A percentile compares a stretch with the other conserved stretches of the same genome.
Evolutionary conservation across 2,797 vertebrate genomes (phyloP).

Genomic region (Paratrypauchen microcephalus): DNA sequence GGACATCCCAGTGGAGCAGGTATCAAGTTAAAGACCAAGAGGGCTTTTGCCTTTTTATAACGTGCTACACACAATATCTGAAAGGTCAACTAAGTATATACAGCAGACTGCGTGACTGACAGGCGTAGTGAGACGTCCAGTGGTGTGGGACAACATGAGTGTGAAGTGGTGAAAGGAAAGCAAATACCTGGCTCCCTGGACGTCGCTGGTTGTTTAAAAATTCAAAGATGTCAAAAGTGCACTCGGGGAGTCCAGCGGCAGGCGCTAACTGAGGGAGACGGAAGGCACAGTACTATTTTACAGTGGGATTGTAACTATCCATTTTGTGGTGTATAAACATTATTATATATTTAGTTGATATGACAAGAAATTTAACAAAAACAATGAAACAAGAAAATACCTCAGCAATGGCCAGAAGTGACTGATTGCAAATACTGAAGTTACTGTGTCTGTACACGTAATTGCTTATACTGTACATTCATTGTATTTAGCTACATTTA

Average conservation of each 20-base stretch:
- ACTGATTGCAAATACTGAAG: too few species aligned
- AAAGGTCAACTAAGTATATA: slow-evolving; percentile 47
- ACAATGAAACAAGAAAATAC: background rate
- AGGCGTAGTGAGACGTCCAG: slow-evolving; percentile 17
- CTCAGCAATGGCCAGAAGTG: too few species aligned
- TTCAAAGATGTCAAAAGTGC: slow-evolving; percentile 63
- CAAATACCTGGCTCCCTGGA: slow-evolving; percentile 41
- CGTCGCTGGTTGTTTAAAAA: slow-evolving; percentile 57
- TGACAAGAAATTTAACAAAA: background rate
- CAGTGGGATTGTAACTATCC: background rate
- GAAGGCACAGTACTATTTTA: background rate
- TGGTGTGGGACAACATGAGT: slow-evolving; percentile 10
- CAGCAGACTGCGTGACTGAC: slow-evolving; percentile 39
- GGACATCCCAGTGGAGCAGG: slow-evolving; percentile 42
- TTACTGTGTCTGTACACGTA: too few species aligned
- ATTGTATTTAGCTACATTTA: too few species aligned
- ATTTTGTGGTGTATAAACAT: background rate
- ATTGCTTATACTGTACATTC: too few species aligned
- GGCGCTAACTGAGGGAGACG: slow-evolving; percentile 45
- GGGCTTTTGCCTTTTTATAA: slow-evolving; percentile 60
- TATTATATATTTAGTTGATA: background rate
- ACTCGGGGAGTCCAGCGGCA: slow-evolving; percentile 49
- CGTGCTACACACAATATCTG: slow-evolving; percentile 48
- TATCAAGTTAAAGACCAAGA: slow-evolving; percentile 71
- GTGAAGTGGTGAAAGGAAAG: slow-evolving; percentile 21